Evolutionary conservation across 2,113 vertebrate species (phyloP), one percentile per base, ranked within the genome.

Genomic region (Cynocephalus volans): DNA sequence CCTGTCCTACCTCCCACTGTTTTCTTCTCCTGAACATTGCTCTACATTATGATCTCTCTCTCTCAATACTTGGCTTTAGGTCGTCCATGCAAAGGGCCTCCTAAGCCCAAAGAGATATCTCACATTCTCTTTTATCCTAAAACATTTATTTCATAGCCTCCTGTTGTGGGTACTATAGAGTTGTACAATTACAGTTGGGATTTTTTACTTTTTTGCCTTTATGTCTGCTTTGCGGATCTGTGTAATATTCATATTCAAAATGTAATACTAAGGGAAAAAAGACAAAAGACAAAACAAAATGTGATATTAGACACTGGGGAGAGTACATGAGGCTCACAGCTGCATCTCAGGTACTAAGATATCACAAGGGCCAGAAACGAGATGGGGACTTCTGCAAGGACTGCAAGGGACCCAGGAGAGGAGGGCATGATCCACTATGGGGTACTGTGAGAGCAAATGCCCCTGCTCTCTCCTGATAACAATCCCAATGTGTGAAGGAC

Each of bases 1-100:
- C 23, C 1, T 48, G 36, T 15, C 19, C 7, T 23, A 18, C 36
- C 11, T 80, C 13, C 21, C 19, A 17, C 5, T 4, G 5, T 72
- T 72, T 65, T n/a, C 41, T 90, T 85, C 65, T 69, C 50, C 64
- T 84, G 58, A 95, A 95, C 83, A 87, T 15, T 52, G 36, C 7
- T 83, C 14, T n/a, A n/a, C 24, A 50, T 52, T 67, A 14, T 24
- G 54, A 28, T 21, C 0, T 3, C 15, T 21, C 17, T 10, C 17
- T 28, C 8, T 26, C 41, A 6, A 18, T 1, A 3, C 3, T 60
- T 28, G 36, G 58, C 26, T 85, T 60, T 50, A 45, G 12, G 80
- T 58, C 31, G 7, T 24, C 28, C 18, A 76, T 17, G 21, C 19
- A 81, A 56, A 72, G 3, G 21, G 11, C 31, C 12, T 77, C 62